phyloP scores from a whole-genome alignment of 2,888 invertebrate species.

The Dichetophora obliterata region DNA sequence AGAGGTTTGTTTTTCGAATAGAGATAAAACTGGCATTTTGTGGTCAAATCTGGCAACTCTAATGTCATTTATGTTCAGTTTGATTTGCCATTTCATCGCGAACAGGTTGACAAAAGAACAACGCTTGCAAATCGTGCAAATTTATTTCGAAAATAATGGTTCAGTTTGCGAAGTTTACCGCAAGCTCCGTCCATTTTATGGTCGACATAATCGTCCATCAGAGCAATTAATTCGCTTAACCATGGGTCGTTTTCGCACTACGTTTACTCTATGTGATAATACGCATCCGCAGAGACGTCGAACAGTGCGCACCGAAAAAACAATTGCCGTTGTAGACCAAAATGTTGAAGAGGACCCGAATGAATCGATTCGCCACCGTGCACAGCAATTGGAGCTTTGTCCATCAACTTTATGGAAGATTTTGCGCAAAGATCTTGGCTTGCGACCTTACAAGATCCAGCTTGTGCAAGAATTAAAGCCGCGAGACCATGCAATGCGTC shows the following conservation, averaged over 20 bases:
- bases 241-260: background rate
- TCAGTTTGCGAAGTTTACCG: background rate
- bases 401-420: constrained; percentile 16
- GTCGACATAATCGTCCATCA: background rate
- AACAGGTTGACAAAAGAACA: background rate
- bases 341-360: constrained; percentile 2
- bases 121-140: background rate
- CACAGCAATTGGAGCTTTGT: constrained; percentile 1
- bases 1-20: too few species aligned
- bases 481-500: background rate
- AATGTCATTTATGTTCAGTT: too few species aligned
- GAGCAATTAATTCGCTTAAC: too few species aligned
- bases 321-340: background rate
- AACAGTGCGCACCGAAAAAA: background rate
- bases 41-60: too few species aligned
- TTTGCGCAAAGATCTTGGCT: constrained; percentile 15
- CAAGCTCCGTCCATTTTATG: background rate
- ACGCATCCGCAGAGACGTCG: background rate
- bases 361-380: constrained; percentile 9
- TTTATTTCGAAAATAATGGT: background rate
- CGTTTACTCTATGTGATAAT: background rate
- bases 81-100: too few species aligned
- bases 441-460: background rate
- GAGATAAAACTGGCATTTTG: too few species aligned
- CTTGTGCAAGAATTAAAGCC: constrained; percentile 18